Evolutionary conservation across 1,140 invertebrate genomes (phyloP), one percentile per base, ranked within the genome.

Genomic region (Drosophila tropicalis): DNA sequence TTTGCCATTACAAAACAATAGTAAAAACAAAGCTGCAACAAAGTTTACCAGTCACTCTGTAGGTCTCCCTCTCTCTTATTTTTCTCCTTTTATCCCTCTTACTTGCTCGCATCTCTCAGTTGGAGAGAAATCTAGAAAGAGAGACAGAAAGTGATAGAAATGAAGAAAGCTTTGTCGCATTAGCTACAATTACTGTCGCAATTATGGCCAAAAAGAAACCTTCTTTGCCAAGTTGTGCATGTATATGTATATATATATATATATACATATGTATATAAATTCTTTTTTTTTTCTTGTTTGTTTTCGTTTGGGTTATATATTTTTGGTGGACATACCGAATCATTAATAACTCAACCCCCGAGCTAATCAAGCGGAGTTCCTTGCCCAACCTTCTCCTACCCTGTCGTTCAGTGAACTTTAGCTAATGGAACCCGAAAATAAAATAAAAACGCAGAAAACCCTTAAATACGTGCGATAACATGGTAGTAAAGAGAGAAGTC

Each of bases 161-260:
- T 64, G 64, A 51, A 72, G 74, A 62, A 62, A 67, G 79, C 79
- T 86, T 82, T 86, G 85, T 91, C 90, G 82, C 90, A 91, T 91
- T 91, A 91, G 90, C 90, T 90, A 85, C 90, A 91, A 91, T 91
- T 91, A 91, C 90, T 91, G 90, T 91, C 90, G 85, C 90, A 91
- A 91, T 91, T 91, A 91, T 84, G 72, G 90, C 89, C 81, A 78
- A 73, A 74, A 77, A 78, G 75, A 68, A 62, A 67, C 70, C 68
- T 39, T 61, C 70, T 72, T 39, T 61, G 78, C 40, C 51, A 79
- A 79, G 63, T 76, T 56, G 73, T 47, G 19, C 58, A 40, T 29
- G 29, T 29, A 29, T 29, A 29, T 29, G 29, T 6, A 29, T 1
- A 29, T 29, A 29, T 29, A 6, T 29, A 0, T 29, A 5, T 34